Evolutionary conservation across 2,113 vertebrate genomes (phyloP), one percentile per base, ranked within the genome.

Genomic region (Pelmatolapia mariae): DNA sequence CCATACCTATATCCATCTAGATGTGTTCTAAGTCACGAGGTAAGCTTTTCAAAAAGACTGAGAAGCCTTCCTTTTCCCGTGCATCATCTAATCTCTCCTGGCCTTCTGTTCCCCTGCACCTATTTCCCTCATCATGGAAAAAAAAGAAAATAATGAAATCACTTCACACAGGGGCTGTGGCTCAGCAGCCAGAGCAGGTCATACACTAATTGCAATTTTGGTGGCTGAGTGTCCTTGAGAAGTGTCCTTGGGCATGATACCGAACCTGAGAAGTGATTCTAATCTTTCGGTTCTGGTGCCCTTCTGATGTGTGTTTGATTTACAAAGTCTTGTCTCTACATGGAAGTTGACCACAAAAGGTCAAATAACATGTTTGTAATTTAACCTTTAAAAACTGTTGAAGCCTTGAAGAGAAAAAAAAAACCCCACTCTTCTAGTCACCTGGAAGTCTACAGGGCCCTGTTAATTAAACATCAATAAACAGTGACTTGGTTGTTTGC

Each of bases 401-500:
- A n/a, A 33, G 10, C 73, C 45, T 13, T 52, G 18, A 78, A 52
- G 33, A 33, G 3, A 78, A 78, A 52, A 50, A 73, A 19, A 24
- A 0, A 1, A 0, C 7, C 33, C 33, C 4, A 29, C 22, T 63
- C 5, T 45, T 16, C 13, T 78, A 61, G 68, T 56, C 15, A 80
- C 53, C 16, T 15, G 45, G 38, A 73, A 16, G 36, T 54, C 54
- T 78, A 24, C 12, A 26, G 31, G 56, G 19, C 29, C 38, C 8
- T 24, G 9, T 33, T 57, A 78, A 68, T 43, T 40, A 38, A 38
- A 84, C 66, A 31, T 87, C 85, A 15, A 83, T 85, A 56, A 68
- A 80, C 8, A 18, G 29, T 22, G 82, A 81, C 88, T 31, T 61
- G 71, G 47, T 80, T 50, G 76, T 82, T 83, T 86, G 86, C 57